These are phyloP conservation scores for Dunckerocampus dactyliophorus DNA, from an alignment of 2,113 vertebrate species.

Conservation along the genomic window DNA sequence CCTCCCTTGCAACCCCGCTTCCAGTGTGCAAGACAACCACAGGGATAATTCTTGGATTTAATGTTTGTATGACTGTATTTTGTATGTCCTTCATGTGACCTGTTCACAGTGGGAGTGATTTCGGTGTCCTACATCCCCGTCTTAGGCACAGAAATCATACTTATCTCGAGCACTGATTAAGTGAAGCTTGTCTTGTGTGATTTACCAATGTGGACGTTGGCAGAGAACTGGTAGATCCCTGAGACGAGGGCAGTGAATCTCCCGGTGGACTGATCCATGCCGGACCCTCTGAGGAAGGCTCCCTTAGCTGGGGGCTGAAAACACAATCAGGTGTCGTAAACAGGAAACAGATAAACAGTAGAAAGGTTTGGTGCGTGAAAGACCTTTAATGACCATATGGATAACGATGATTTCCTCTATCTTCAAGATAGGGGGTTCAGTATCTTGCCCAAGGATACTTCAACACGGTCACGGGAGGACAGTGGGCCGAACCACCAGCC, in stretches of 20 bases:
- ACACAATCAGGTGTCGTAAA: conserved; percentile 5
- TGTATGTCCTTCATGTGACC: too few species aligned
- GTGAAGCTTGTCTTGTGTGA: background rate
- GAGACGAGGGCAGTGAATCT: conserved; percentile 86
- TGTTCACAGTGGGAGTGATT: background rate
- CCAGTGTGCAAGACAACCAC: too few species aligned
- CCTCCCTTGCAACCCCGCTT: too few species aligned
- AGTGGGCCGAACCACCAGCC: too few species aligned
- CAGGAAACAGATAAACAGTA: background rate
- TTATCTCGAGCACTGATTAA: background rate
- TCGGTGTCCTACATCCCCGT: background rate
- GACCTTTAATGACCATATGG: too few species aligned
- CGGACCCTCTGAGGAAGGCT: conserved; percentile 84
- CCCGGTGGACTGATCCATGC: conserved; percentile 84
- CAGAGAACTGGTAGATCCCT: conserved; percentile 94
- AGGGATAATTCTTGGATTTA: too few species aligned
- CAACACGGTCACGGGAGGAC: too few species aligned
- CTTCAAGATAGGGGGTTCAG: too few species aligned
- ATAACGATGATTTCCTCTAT: too few species aligned
- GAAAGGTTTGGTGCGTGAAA: background rate
- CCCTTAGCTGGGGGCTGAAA: conserved; percentile 86
- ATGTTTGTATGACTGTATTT: too few species aligned
- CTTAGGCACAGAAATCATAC: background rate
- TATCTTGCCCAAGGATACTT: too few species aligned
- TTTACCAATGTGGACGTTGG: conserved; percentile 87